Percentiles rank a stretch among this genome's conserved stretches.
These are phyloP conservation scores for Anagrus nilaparvatae DNA, from an alignment of 1,140 invertebrate genomes.

Conservation along the genomic window DNA sequence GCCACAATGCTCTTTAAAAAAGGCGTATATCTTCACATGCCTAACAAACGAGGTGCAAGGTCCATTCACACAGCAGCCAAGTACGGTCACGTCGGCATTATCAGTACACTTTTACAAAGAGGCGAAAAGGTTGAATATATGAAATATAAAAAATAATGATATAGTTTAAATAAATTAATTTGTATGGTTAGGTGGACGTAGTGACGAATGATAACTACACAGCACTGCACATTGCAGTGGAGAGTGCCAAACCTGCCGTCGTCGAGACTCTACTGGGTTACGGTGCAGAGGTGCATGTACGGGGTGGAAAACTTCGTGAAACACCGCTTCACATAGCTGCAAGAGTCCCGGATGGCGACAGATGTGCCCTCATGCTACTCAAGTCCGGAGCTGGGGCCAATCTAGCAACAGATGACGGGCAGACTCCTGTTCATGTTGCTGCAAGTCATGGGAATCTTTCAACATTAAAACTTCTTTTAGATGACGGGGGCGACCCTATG, in stretches of 20 bases:
- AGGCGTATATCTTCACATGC: slow-evolving; percentile 98
- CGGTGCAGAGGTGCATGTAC: slow-evolving; percentile 92
- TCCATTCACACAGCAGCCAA: slow-evolving; percentile 87
- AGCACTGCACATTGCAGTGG: slow-evolving; percentile 96
- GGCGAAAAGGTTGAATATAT: slow-evolving; percentile 85
- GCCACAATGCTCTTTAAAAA: slow-evolving; percentile 98
- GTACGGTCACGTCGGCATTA: slow-evolving; percentile 93
- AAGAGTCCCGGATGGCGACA: slow-evolving; percentile 83
- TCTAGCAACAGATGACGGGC: slow-evolving; percentile 81
- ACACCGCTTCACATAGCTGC: slow-evolving; percentile 94
- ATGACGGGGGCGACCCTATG: slow-evolving; percentile 84
- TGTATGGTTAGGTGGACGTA: slow-evolving; percentile 29
- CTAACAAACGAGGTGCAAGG: slow-evolving; percentile 89
- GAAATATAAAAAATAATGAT: no score
- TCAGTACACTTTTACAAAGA: slow-evolving; percentile 88
- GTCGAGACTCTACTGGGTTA: slow-evolving; percentile 94
- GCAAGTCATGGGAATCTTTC: slow-evolving; percentile 79
- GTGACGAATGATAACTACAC: slow-evolving; percentile 87
- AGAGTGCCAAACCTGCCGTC: slow-evolving; percentile 88
- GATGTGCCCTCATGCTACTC: slow-evolving; percentile 92
- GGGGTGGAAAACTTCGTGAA: slow-evolving; percentile 78
- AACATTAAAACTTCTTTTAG: slow-evolving; percentile 74
- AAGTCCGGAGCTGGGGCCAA: slow-evolving; percentile 97
- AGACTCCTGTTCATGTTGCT: slow-evolving; percentile 88
- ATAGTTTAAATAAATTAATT: slow-evolving; percentile 1